These are phyloP conservation scores for Tachystola acroxantha DNA, from an alignment of 2,888 invertebrate genomes.

Conservation along the genomic window DNA sequence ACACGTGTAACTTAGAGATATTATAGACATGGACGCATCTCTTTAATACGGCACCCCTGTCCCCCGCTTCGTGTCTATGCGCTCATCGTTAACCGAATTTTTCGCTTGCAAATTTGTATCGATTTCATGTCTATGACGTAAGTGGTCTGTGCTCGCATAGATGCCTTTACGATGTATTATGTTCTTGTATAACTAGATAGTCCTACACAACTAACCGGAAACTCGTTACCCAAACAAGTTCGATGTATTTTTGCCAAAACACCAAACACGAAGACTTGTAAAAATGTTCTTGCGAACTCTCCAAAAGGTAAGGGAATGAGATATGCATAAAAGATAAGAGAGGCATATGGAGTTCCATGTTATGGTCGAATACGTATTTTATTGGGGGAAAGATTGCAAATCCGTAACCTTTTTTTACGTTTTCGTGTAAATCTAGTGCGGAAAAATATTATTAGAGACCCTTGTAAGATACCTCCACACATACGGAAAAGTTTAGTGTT, in stretches of 20 bases:
- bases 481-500: constrained; percentile 24
- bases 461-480: constrained; percentile 13
- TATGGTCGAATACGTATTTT: constrained; percentile 27
- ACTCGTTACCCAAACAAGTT: too few species aligned
- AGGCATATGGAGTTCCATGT: constrained; percentile 17
- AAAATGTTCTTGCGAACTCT: constrained; percentile 6
- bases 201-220: too few species aligned
- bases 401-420: constrained; percentile 16
- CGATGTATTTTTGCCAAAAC: neutral
- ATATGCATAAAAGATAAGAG: constrained; percentile 41
- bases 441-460: constrained; percentile 24
- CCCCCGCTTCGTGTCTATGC: too few species aligned
- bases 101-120: too few species aligned
- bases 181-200: too few species aligned
- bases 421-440: constrained; percentile 20
- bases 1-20: too few species aligned
- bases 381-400: constrained; percentile 25
- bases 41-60: too few species aligned
- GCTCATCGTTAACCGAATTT: too few species aligned
- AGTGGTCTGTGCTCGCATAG: too few species aligned
- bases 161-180: too few species aligned
- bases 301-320: constrained; percentile 29
- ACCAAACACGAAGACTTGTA: neutral
- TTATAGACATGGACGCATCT: too few species aligned
- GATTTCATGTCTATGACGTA: too few species aligned